phyloP scores from a whole-genome alignment of 2,797 vertebrate species.

The Steatocranus sp. region DNA sequence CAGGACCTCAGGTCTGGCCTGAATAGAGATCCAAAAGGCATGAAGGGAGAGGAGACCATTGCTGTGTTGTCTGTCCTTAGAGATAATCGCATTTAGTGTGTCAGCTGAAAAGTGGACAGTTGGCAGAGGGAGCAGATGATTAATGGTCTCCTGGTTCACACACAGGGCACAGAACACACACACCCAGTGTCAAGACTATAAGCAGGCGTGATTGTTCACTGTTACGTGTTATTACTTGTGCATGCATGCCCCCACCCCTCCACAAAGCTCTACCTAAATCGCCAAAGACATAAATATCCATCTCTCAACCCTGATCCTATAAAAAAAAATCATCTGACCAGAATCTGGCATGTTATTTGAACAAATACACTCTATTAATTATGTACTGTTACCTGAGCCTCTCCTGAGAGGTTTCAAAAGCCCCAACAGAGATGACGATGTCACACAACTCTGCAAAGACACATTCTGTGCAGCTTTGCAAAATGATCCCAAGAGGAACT shows the following conservation, averaged over 20 bases:
- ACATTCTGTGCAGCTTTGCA: not conserved
- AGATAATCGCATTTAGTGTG: constrained; percentile 17
- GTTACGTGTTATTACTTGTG: constrained; percentile 34
- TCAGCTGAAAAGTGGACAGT: not conserved
- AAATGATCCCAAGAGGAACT: constrained; percentile 11
- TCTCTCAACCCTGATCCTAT: constrained; percentile 40
- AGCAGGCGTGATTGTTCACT: constrained; percentile 44
- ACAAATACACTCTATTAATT: constrained; percentile 74
- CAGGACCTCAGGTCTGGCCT: constrained; percentile 16
- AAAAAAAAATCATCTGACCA: constrained; percentile 74
- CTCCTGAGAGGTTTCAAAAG: constrained; percentile 61
- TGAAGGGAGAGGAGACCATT: not conserved
- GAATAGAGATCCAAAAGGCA: not conserved
- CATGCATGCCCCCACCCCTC: not conserved
- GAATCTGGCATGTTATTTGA: constrained; percentile 72
- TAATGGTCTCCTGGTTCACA: constrained; percentile 16
- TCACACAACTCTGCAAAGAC: constrained; percentile 7
- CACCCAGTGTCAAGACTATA: constrained; percentile 20
- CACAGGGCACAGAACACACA: not conserved
- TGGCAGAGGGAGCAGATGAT: constrained; percentile 26
- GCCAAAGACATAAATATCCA: constrained; percentile 47
- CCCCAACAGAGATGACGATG: constrained; percentile 31
- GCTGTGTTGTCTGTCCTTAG: not conserved
- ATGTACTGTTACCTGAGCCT: constrained; percentile 56
- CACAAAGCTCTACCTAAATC: constrained; percentile 17